phyloP scores from a whole-genome alignment of 2,113 vertebrate genomes.

The Ciconia boyciana region DNA sequence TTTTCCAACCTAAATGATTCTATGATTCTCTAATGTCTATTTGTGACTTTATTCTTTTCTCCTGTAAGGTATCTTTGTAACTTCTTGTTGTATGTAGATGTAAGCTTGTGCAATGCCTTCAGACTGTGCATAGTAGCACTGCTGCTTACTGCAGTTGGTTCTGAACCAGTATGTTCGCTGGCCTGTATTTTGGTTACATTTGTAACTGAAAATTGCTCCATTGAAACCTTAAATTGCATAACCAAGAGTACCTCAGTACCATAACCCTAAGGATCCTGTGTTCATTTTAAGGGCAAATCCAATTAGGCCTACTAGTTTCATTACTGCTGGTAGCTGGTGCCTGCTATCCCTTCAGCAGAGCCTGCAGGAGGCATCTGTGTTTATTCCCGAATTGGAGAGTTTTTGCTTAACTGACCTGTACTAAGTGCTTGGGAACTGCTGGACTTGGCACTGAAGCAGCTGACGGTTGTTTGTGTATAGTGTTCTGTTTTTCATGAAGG shows the following conservation, averaged over 20 bases:
- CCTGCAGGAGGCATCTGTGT: neutral
- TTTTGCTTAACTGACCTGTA: neutral
- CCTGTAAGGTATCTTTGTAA: neutral
- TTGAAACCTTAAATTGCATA: neutral
- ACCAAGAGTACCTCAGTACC: neutral
- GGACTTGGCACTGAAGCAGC: neutral
- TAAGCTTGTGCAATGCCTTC: neutral
- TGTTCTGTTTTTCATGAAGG: neutral
- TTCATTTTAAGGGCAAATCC: neutral
- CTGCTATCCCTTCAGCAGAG: neutral
- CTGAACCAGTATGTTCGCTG: neutral
- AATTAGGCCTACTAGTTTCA: neutral
- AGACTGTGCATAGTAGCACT: neutral
- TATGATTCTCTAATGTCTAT: neutral
- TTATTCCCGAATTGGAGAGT: neutral
- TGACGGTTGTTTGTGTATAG: neutral
- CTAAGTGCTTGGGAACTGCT: neutral
- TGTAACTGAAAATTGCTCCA: neutral
- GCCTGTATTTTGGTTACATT: neutral
- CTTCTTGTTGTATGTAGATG: neutral
- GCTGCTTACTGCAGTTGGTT: neutral
- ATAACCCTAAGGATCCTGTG: neutral
- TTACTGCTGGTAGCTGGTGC: neutral
- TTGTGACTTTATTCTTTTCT: neutral
- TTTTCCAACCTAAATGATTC: too few relatives aligned